Conservation (phyloP, 2,888 invertebrate species). For the Nemapogon koenigi region DNA sequence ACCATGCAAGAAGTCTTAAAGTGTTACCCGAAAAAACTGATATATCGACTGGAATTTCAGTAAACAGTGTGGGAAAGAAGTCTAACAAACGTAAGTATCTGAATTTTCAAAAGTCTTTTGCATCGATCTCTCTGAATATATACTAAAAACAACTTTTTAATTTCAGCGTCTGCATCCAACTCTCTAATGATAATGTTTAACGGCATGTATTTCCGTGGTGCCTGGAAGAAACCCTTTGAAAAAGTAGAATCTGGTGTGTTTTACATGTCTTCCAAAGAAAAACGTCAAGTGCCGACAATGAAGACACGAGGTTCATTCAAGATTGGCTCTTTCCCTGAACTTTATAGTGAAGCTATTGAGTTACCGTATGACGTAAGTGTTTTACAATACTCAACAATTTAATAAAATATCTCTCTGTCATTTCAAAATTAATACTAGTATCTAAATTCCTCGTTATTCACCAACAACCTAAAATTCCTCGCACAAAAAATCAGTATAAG, state of each 20-base stretch:
- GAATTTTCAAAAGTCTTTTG: slow-evolving; percentile 10
- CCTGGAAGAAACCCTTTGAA: slow-evolving; percentile 75
- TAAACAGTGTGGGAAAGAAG: slow-evolving; percentile 66
- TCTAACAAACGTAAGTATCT: slow-evolving; percentile 32
- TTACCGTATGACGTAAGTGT: slow-evolving; percentile 75
- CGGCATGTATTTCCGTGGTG: slow-evolving; percentile 80
- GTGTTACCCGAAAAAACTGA: slow-evolving; percentile 51
- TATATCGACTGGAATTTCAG: slow-evolving; percentile 65
- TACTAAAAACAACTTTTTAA: slow-evolving; percentile 9
- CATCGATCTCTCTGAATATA: background rate
- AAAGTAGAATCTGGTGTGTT: slow-evolving; percentile 64
- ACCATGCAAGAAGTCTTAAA: slow-evolving; percentile 50
- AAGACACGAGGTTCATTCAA: slow-evolving; percentile 66
- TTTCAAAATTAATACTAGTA: no score
- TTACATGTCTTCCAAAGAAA: slow-evolving; percentile 65
- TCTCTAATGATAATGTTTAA: slow-evolving; percentile 76
- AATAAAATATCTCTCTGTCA: background rate
- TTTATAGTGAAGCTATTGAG: slow-evolving; percentile 73
- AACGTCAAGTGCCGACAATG: slow-evolving; percentile 73
- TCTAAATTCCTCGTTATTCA: no score
- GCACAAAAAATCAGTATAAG: no score
- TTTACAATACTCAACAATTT: background rate
- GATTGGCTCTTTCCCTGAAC: slow-evolving; percentile 64
- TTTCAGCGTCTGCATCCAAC: slow-evolving; percentile 44
- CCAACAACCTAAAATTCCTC: no score